Evolutionary conservation across 2,888 invertebrate species (phyloP).

Genomic region (Harpagoxenus sublaevis): DNA sequence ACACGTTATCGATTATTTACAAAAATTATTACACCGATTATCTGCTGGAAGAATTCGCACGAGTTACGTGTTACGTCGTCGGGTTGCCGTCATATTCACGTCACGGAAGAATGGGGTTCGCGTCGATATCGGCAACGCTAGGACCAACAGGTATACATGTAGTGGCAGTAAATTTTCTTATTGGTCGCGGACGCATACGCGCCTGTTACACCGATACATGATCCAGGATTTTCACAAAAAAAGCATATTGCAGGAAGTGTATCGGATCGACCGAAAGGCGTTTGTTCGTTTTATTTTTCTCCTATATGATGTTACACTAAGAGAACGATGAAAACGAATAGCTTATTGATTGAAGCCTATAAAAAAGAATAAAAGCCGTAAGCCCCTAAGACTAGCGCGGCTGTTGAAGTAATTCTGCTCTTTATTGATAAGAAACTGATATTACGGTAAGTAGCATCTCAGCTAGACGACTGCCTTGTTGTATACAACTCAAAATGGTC

Average conservation of each 20-base stretch:
- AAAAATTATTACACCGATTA: slow-evolving; percentile 58
- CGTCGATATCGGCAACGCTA: slow-evolving; percentile 69
- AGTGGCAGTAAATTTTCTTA: slow-evolving; percentile 70
- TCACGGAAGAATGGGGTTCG: background rate
- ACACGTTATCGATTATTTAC: slow-evolving; percentile 49
- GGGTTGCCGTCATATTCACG: background rate
- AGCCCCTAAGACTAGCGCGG: background rate
- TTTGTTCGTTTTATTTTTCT: background rate
- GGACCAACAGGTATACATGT: slow-evolving; percentile 67
- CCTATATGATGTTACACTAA: background rate
- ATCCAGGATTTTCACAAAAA: slow-evolving; percentile 7
- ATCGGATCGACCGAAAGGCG: background rate
- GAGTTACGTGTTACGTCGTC: slow-evolving; percentile 25
- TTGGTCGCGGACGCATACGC: slow-evolving; percentile 67
- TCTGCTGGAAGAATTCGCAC: slow-evolving; percentile 48
- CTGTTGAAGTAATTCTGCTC: background rate
- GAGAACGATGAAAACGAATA: background rate
- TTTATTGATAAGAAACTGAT: background rate
- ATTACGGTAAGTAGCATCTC: background rate
- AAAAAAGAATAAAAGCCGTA: background rate
- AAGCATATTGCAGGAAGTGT: background rate
- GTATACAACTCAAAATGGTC: background rate
- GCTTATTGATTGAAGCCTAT: background rate
- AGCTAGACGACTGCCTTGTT: background rate
- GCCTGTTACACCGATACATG: slow-evolving; percentile 57